Evolutionary conservation across 1,140 invertebrate species (phyloP).

Genomic region (Nasonia vitripennis): DNA sequence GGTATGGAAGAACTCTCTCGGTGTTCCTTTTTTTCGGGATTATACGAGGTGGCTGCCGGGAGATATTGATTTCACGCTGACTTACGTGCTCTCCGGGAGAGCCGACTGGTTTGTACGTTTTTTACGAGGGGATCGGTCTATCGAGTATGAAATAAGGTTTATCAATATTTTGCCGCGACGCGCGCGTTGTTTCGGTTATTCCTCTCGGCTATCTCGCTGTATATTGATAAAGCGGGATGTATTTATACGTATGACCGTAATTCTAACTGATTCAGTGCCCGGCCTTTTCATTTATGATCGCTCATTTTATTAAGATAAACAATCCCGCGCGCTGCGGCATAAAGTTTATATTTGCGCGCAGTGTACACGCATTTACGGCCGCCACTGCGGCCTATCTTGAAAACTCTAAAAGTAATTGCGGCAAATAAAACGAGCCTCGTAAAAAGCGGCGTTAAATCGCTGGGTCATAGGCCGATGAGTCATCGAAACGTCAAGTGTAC

Average conservation of each 20-base stretch:
- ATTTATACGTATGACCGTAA: no score
- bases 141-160: slow-evolving; percentile 32
- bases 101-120: not conserved
- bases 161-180: slow-evolving; percentile 19
- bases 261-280: no score
- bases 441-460: not conserved
- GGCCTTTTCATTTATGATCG: not conserved
- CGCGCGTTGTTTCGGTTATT: not conserved
- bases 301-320: slow-evolving; percentile 1
- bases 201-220: not conserved
- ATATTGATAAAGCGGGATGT: no score
- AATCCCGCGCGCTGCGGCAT: not conserved
- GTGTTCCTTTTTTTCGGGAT: slow-evolving; percentile 8
- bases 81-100: slow-evolving; percentile 14
- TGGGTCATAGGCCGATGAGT: not conserved
- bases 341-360: not conserved
- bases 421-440: not conserved
- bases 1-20: not conserved
- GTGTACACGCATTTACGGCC: not conserved
- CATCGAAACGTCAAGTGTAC: not conserved
- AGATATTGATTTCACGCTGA: slow-evolving; percentile 49
- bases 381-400: not conserved
- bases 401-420: not conserved
- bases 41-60: slow-evolving; percentile 18
- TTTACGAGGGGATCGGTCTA: not conserved